A percentile compares a stretch with the other conserved stretches of the same genome.
phyloP scores from a whole-genome alignment of 2,113 vertebrate genomes.

The Pristiophorus japonicus region DNA sequence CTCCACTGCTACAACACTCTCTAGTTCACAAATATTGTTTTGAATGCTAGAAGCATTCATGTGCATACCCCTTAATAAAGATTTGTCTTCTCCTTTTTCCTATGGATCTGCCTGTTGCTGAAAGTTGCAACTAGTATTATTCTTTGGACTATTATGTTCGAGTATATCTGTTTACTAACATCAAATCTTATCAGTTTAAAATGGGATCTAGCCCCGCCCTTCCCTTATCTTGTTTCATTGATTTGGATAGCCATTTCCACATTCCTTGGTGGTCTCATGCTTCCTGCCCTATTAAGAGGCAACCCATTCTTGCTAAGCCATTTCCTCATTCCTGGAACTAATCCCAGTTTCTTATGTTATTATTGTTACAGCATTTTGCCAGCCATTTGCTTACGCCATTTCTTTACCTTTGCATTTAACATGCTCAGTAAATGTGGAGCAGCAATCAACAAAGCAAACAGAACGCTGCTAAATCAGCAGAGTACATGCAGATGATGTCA shows the following conservation, averaged over 20 bases:
- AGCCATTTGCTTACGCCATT: neutral
- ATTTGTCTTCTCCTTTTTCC: neutral
- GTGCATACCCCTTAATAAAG: neutral
- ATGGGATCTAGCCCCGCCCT: neutral
- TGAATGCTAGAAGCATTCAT: neutral
- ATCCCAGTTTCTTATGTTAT: neutral
- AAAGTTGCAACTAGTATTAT: neutral
- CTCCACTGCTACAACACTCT: neutral
- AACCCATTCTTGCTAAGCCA: neutral
- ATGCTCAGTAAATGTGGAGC: neutral
- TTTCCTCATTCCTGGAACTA: neutral
- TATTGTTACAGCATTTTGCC: neutral
- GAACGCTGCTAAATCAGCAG: neutral
- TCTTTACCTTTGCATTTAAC: neutral
- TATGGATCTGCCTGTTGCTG: neutral
- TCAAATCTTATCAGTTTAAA: neutral
- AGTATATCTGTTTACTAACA: neutral
- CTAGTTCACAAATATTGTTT: neutral
- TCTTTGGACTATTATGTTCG: neutral
- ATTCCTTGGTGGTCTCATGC: neutral
- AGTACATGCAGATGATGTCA: neutral
- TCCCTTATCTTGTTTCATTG: neutral
- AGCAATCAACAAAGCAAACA: neutral
- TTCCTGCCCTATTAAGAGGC: neutral
- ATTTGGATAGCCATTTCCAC: neutral